These are phyloP conservation scores for Cryptotis parvus DNA, from an alignment of 2,113 vertebrate species.

Conservation along the genomic window DNA sequence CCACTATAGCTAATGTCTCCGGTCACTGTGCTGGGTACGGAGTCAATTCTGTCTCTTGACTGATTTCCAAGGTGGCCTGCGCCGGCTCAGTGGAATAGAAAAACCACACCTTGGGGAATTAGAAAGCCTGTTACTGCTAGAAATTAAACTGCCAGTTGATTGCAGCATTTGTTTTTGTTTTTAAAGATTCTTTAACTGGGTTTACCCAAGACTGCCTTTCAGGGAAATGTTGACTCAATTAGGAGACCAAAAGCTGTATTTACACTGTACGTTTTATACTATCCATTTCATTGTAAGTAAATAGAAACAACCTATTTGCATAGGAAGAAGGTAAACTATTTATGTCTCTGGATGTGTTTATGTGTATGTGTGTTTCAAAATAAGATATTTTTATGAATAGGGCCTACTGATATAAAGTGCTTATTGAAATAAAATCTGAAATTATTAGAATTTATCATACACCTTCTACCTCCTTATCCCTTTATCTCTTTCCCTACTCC, in stretches of 20 bases:
- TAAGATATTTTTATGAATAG: background rate
- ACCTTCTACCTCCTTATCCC: background rate
- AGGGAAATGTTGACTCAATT: conserved; percentile 42
- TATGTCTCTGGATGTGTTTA: too few relatives aligned
- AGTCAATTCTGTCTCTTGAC: conserved; percentile 61
- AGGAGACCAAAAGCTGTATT: background rate
- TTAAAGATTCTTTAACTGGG: conserved; percentile 38
- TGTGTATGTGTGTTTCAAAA: background rate
- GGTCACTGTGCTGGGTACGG: conserved; percentile 51
- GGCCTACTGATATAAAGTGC: background rate
- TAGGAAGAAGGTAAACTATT: background rate
- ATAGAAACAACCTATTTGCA: background rate
- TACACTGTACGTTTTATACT: background rate
- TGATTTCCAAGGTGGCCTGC: conserved; percentile 65
- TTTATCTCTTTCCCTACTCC: background rate
- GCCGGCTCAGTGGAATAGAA: background rate
- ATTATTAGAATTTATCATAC: too few relatives aligned
- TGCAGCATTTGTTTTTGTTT: conserved; percentile 22
- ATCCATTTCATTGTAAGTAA: conserved; percentile 31
- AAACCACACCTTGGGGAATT: conserved; percentile 45
- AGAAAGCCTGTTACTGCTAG: conserved; percentile 36
- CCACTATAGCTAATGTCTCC: conserved; percentile 74
- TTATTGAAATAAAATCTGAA: background rate
- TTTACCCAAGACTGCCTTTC: conserved; percentile 49
- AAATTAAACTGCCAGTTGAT: conserved; percentile 64